Evolutionary conservation across 2,888 invertebrate genomes (phyloP), one percentile per base, ranked within the genome.

Genomic region (Dromius quadrimaculatus): DNA sequence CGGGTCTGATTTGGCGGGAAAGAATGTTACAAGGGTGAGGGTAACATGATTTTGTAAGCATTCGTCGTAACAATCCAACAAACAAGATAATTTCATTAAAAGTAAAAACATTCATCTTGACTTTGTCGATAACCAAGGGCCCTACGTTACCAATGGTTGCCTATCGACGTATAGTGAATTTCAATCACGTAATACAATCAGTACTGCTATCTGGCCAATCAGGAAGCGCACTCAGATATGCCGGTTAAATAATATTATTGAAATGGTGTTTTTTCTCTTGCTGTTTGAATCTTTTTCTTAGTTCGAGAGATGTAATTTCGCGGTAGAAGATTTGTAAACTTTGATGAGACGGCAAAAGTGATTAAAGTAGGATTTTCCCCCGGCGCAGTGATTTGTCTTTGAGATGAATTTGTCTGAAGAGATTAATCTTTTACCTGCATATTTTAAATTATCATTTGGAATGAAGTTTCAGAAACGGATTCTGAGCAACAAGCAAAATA

Each of bases 31-130:
- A 41, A 45, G 1, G 57, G 32, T 28, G 47, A 23, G 47, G 11
- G 50, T 5, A 13, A 2, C 28, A 22, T 32, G 41, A 68, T 32
- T 68, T 36, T 68, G 68, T 68, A 68, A 59, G 59, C 68, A 59
- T 17, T 23, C 57, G 36, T 43, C 68, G 68, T 68, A 59, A 68
- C 68, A 68, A 59, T 68, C 43, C 43, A n/a, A 68, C 68, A 68
- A 68, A 68, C 68, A 68, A 68, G 59, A 68, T 68, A 68, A 68
- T 68, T 57, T 59, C 68, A 68, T 68, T 68, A 68, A 59, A 68
- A 68, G 59, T 59, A 59, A 68, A 68, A 68, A 68, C 68, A 68
- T 68, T 68, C 68, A 68, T 68, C 68, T 68, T 68, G 57, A 32
- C 50, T 47, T 36, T 32, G 47, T 36, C 64, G 64, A 50, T 64